Conservation (phyloP, 2,888 invertebrate species). For the Timandra comae region DNA sequence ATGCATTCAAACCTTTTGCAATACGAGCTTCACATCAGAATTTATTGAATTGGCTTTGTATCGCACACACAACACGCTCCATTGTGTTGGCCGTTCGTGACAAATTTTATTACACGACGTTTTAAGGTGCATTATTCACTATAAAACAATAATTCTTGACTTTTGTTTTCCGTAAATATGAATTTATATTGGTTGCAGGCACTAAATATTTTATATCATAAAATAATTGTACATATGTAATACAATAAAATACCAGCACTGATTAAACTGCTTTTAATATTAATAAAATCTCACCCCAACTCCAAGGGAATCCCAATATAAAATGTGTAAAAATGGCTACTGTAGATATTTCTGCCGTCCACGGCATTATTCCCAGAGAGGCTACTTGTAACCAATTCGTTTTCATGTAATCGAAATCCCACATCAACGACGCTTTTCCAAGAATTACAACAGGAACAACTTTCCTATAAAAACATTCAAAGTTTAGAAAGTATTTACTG, state of each 20-base stretch:
- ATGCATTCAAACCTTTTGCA: slow-evolving; percentile 62
- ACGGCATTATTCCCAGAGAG: slow-evolving; percentile 54
- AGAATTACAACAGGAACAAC: slow-evolving; percentile 63
- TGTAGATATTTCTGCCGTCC: slow-evolving; percentile 50
- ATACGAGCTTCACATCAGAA: slow-evolving; percentile 46
- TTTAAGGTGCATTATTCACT: slow-evolving; percentile 24
- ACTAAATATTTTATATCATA: too few species aligned
- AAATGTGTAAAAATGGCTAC: slow-evolving; percentile 46
- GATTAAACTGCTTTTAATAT: too few species aligned
- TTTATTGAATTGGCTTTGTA: slow-evolving; percentile 67
- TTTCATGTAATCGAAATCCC: slow-evolving; percentile 55
- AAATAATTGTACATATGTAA: too few species aligned
- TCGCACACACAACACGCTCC: slow-evolving; percentile 40
- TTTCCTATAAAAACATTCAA: slow-evolving; percentile 45
- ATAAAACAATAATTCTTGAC: slow-evolving; percentile 18
- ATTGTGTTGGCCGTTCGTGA: slow-evolving; percentile 50
- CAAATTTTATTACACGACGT: slow-evolving; percentile 42
- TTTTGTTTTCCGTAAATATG: too few species aligned
- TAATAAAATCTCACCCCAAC: slow-evolving; percentile 68
- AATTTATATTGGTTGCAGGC: too few species aligned
- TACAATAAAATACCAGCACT: too few species aligned
- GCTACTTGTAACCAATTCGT: slow-evolving; percentile 48
- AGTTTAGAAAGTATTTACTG: too few species aligned
- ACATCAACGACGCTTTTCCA: slow-evolving; percentile 59
- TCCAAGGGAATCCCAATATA: slow-evolving; percentile 54